Percentiles rank a stretch among this genome's conserved stretches.
These are phyloP conservation scores for Connochaetes taurinus DNA, from an alignment of 2,113 vertebrate species.

Conservation along the genomic window DNA sequence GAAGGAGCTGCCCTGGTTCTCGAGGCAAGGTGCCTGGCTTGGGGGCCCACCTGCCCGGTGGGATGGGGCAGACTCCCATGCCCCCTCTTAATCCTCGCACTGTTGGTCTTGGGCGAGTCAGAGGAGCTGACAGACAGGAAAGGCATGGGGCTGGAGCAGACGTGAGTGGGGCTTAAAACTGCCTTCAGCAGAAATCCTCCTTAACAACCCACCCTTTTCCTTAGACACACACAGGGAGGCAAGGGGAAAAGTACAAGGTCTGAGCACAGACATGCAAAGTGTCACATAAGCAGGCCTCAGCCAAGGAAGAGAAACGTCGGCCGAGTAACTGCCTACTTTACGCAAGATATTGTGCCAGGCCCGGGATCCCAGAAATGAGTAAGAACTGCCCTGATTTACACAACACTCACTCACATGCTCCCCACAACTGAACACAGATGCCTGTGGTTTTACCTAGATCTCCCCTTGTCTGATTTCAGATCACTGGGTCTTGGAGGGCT, in stretches of 20 bases:
- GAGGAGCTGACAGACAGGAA: background rate
- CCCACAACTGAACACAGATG: rapidly evolving
- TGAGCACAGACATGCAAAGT: background rate
- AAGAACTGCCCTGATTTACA: background rate
- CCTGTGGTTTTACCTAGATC: rapidly evolving
- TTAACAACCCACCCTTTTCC: background rate
- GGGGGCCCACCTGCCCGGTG: background rate
- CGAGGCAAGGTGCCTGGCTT: background rate
- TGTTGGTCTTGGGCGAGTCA: background rate
- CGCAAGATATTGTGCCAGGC: background rate
- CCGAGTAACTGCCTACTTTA: background rate
- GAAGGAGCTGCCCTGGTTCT: background rate
- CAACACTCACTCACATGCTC: rapidly evolving
- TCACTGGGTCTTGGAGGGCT: rapidly evolving
- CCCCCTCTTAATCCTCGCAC: background rate
- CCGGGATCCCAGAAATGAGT: background rate
- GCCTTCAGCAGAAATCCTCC: background rate
- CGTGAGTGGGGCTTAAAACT: background rate
- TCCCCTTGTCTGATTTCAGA: background rate
- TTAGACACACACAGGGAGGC: rapidly evolving
- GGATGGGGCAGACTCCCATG: background rate
- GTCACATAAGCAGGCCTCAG: background rate
- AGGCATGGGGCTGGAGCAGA: background rate
- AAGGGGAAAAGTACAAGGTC: background rate
- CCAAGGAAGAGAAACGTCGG: background rate